Evolutionary conservation across 2,797 vertebrate species (phyloP).

Genomic region (Oryzias dopingdopingensis): DNA sequence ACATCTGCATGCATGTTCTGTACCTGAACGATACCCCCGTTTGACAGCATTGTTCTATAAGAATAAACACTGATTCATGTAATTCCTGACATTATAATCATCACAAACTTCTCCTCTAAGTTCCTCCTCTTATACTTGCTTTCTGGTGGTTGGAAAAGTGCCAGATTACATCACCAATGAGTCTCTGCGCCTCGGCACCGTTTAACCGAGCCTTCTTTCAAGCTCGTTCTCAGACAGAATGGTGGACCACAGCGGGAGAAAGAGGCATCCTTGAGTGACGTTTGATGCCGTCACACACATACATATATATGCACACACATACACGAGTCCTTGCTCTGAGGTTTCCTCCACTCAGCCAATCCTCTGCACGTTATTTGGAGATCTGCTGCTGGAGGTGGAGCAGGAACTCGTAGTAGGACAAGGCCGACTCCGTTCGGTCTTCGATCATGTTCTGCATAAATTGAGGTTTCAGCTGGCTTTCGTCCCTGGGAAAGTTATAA

Average conservation of each 20-base stretch:
- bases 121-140: constrained; percentile 7
- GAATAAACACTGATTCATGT: constrained; percentile 71
- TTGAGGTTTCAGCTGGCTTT: constrained; percentile 86
- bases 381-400: constrained; percentile 97
- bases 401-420: constrained; percentile 97
- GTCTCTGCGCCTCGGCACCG: constrained; percentile 17
- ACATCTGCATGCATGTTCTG: constrained; percentile 35
- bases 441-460: constrained; percentile 97
- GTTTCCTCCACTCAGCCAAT: constrained; percentile 9
- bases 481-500: constrained; percentile 78
- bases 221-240: constrained; percentile 33
- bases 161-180: constrained; percentile 32
- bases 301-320: constrained; percentile 19
- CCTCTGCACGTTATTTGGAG: constrained; percentile 83
- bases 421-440: constrained; percentile 94
- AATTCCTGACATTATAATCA: constrained; percentile 41
- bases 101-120: constrained; percentile 15
- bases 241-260: constrained; percentile 31
- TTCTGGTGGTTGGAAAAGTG: constrained; percentile 43
- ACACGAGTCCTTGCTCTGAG: constrained; percentile 22
- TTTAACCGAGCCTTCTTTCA: constrained; percentile 30
- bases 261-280: constrained; percentile 31
- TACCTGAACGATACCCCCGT: constrained; percentile 46
- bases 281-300: constrained; percentile 10
- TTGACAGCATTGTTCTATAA: constrained; percentile 68